Evolutionary conservation across 2,113 vertebrate species (phyloP), one percentile per base, ranked within the genome.

Genomic region (Sylvietta virens): DNA sequence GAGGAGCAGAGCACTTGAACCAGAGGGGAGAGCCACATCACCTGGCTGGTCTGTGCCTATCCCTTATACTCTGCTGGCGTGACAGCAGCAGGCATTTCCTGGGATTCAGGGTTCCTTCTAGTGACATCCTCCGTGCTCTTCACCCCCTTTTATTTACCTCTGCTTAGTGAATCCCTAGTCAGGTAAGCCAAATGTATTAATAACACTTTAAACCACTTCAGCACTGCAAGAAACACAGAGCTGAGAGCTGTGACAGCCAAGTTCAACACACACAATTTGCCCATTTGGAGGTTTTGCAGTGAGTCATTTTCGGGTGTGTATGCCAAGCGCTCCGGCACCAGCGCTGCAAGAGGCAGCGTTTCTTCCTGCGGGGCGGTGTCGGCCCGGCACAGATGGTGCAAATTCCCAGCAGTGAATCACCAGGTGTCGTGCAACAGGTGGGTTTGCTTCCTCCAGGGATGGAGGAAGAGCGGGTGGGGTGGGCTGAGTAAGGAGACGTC

Each of bases 371-470:
- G n/a, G 50, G 44, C 47, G 72, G 20, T 44, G 42, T 51, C 1
- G 0, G 62, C 39, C 67, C 66, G 76, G 73, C 85, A 60, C 70
- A 82, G 79, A 67, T 57, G 76, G 57, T 73, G 26, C 26, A 35
- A 51, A 44, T 30, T 48, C 44, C 15, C 4, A 5, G 33, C 72
- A 77, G 0, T 26, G 19, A 80, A 77, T 57, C 51, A 64, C 22
- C 10, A 3, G 2, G 4, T 21, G 61, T 70, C 0, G 0, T 45
- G 42, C 76, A 60, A 7, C 0, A 4, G 19, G n/a, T 93, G 50
- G 40, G 27, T 79, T 90, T 84, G 30, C 70, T 61, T 88, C 70
- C 44, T 70, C 60, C 28, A 51, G 23, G 45, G 23, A 27, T 33
- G 53, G 53, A 86, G 61, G 48, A 90, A 67, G 60, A 89, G 35